A percentile compares a stretch with the other conserved stretches of the same genome.
Conservation (phyloP, 1,140 invertebrate genomes). For the Eupeodes corollae region DNA sequence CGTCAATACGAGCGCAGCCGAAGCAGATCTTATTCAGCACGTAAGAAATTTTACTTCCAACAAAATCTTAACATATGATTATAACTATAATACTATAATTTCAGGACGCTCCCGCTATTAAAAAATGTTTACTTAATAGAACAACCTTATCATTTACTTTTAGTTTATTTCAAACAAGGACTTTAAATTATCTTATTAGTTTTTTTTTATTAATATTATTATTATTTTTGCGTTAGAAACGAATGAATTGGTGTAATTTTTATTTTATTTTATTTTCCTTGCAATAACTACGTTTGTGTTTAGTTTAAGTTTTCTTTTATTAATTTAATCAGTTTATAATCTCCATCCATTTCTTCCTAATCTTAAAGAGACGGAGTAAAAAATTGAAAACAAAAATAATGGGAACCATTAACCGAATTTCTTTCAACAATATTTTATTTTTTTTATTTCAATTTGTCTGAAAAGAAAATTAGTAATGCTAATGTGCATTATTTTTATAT, state of each 20-base stretch:
- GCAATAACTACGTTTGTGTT: not conserved
- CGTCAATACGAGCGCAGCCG: constrained; percentile 60
- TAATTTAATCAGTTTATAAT: too few species aligned
- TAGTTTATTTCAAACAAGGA: not conserved
- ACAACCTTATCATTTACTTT: not conserved
- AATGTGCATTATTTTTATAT: too few species aligned
- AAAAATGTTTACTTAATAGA: not conserved
- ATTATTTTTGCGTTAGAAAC: too few species aligned
- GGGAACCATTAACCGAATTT: too few species aligned
- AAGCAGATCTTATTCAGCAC: constrained; percentile 75
- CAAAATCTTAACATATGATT: not conserved
- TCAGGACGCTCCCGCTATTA: constrained; percentile 8
- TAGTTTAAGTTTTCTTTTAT: too few species aligned
- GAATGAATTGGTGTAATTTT: too few species aligned
- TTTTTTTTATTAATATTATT: not conserved
- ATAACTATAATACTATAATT: constrained; percentile 3
- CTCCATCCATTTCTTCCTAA: not conserved
- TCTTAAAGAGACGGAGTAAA: not conserved
- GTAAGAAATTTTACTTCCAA: constrained; percentile 41
- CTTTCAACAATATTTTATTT: too few species aligned
- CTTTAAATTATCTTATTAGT: not conserved
- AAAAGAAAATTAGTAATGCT: too few species aligned
- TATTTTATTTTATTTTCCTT: not conserved
- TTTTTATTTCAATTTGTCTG: too few species aligned
- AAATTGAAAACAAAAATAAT: too few species aligned